Conservation (phyloP, 2,113 vertebrate species). For the Sterna hirundo region DNA sequence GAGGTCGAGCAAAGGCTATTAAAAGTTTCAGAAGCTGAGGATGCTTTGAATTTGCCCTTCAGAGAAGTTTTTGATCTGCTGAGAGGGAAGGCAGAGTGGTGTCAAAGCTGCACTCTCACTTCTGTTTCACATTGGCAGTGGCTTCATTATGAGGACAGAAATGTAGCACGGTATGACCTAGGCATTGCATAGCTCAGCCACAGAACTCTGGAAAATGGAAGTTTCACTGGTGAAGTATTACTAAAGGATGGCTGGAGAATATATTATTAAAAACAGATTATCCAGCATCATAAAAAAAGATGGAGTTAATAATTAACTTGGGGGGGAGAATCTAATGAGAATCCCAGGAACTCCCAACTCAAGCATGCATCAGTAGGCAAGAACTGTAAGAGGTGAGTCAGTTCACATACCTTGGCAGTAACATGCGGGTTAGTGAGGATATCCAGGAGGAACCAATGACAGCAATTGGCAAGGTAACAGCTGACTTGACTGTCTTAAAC, state of each 20-base stretch:
- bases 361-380: not conserved
- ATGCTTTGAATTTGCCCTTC: conserved; percentile 47
- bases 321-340: not conserved
- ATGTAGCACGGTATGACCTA: not conserved
- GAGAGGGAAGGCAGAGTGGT: not conserved
- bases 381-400: not conserved
- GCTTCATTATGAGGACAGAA: not conserved
- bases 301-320: not conserved
- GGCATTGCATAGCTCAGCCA: not conserved
- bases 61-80: not conserved
- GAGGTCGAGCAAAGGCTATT: accelerated
- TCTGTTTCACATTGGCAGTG: conserved; percentile 27
- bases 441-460: conserved; percentile 38
- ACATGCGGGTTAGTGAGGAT: not conserved
- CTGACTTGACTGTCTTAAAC: conserved; percentile 13
- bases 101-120: not conserved
- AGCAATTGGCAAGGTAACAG: not conserved
- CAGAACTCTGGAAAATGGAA: not conserved
- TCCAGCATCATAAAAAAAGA: not conserved
- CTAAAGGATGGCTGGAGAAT: not conserved
- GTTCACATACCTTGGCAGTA: conserved; percentile 10
- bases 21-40: not conserved
- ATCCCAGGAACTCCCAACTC: conserved; percentile 36
- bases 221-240: not conserved
- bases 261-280: not conserved